Evolutionary conservation across 2,888 invertebrate species (phyloP).

Genomic region (Podabrus alpinus): DNA sequence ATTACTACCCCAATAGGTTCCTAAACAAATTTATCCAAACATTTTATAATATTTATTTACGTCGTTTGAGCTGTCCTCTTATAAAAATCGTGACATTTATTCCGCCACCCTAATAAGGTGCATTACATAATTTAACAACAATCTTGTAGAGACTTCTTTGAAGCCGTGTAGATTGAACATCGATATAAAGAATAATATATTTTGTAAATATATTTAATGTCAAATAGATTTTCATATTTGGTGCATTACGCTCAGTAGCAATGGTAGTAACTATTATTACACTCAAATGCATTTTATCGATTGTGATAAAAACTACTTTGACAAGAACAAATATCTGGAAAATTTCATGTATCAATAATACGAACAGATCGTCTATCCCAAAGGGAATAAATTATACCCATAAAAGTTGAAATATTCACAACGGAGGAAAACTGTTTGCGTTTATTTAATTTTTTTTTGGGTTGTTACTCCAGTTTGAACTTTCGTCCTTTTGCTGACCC

Average conservation of each 20-base stretch:
- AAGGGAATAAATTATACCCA: background rate
- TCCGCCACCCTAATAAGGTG: background rate
- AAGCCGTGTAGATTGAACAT: background rate
- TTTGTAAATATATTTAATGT: no score
- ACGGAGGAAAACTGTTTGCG: background rate
- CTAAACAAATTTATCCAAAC: background rate
- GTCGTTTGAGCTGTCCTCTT: background rate
- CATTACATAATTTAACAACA: background rate
- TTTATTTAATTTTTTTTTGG: background rate
- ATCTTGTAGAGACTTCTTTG: background rate
- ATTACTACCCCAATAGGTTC: background rate
- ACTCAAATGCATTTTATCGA: background rate
- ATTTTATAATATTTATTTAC: background rate
- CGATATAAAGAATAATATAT: background rate
- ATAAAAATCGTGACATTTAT: background rate
- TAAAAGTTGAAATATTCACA: background rate
- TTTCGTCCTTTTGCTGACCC: background rate
- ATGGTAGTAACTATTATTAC: no score
- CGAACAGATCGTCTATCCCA: background rate
- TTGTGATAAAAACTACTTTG: background rate
- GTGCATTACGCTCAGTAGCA: no score
- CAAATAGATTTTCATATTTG: no score
- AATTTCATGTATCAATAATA: background rate
- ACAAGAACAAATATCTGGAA: background rate
- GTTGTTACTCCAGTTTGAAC: background rate